phyloP scores from a whole-genome alignment of 1,140 invertebrate genomes.

The Ceratosolen fusciceps region DNA sequence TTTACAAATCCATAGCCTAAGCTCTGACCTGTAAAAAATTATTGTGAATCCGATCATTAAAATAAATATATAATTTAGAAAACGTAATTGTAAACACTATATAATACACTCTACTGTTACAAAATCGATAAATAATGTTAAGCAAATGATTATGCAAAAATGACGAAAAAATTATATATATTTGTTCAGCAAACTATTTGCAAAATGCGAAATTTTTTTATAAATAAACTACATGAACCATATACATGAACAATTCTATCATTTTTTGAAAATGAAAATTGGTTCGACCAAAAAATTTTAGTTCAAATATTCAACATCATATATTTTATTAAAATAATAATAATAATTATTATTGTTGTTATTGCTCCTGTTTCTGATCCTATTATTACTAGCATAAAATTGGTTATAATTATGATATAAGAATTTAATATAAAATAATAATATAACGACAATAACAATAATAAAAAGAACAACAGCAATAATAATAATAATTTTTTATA shows the following conservation, averaged over 20 bases:
- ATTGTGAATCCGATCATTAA: constrained; percentile 42
- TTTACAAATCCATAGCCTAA: constrained; percentile 99
- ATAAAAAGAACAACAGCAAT: background rate
- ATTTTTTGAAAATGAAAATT: background rate
- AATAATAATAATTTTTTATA: background rate
- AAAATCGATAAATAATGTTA: constrained; percentile 24
- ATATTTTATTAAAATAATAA: too few species aligned
- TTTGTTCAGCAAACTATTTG: constrained; percentile 14
- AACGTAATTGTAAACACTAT: background rate
- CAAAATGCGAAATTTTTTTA: constrained; percentile 26
- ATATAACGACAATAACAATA: background rate
- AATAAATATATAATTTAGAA: constrained; percentile 12
- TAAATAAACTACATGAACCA: constrained; percentile 34
- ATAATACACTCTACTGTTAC: background rate
- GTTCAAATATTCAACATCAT: background rate
- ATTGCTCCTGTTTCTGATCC: background rate
- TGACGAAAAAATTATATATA: background rate
- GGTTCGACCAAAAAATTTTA: background rate
- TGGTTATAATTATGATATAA: background rate
- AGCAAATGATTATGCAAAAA: constrained; percentile 33
- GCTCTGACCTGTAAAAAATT: constrained; percentile 89
- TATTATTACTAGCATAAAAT: background rate
- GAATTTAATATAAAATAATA: background rate
- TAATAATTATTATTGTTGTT: too few species aligned
- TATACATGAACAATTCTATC: background rate